Conservation (phyloP, 2,113 vertebrate species). For the Mus spicilegus region DNA sequence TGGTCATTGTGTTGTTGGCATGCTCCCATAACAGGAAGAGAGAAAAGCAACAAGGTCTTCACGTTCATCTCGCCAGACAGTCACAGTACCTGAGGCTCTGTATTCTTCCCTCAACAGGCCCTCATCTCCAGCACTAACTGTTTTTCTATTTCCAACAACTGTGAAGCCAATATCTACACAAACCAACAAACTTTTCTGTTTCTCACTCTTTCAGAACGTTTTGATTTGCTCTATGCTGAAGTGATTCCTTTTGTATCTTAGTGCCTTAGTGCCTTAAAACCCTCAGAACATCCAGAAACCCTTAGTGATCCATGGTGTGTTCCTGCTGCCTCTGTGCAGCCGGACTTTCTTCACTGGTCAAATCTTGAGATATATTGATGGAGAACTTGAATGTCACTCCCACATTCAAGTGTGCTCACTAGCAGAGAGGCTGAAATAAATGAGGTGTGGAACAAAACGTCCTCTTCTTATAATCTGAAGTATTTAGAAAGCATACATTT, state of each 20-base stretch:
- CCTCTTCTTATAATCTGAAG: background rate
- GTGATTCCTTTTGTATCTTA: background rate
- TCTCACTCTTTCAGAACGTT: background rate
- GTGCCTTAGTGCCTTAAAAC: background rate
- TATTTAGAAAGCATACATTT: background rate
- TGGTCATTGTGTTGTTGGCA: background rate
- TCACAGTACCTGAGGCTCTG: background rate
- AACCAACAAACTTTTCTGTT: background rate
- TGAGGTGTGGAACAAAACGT: background rate
- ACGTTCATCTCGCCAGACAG: background rate
- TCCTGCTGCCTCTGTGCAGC: rapidly evolving
- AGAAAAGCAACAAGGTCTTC: background rate
- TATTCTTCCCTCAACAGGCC: background rate
- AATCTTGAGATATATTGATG: background rate
- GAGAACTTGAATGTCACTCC: background rate
- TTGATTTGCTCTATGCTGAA: background rate
- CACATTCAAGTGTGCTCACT: background rate
- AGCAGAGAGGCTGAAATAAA: background rate
- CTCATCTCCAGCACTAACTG: background rate
- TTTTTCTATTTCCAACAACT: background rate
- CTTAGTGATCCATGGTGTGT: rapidly evolving
- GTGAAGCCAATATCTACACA: background rate
- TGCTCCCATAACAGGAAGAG: background rate
- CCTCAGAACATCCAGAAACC: background rate
- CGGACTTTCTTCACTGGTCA: background rate